phyloP scores from a whole-genome alignment of 2,888 invertebrate genomes.

The Tribolium freemani region DNA sequence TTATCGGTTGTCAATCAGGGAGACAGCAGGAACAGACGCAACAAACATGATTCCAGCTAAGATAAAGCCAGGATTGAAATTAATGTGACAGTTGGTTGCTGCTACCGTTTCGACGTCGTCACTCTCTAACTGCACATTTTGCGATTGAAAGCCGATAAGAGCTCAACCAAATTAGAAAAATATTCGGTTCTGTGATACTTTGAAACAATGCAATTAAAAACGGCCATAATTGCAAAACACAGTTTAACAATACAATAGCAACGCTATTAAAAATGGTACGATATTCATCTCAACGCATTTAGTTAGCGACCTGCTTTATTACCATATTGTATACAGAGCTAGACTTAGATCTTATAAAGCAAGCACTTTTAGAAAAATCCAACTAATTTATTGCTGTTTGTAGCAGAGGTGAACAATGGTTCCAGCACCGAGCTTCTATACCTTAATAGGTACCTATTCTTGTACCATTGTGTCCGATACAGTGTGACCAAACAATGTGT shows the following conservation, averaged over 20 bases:
- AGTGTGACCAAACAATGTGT: conserved; percentile 59
- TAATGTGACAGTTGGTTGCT: conserved; percentile 51
- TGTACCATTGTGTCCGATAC: conserved; percentile 58
- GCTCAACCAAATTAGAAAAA: no score
- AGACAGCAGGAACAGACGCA: conserved; percentile 27
- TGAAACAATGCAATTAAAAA: conserved; percentile 45
- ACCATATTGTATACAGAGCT: conserved; percentile 58
- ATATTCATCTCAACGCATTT: conserved; percentile 58
- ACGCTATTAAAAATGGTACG: conserved; percentile 53
- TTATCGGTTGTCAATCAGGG: conserved; percentile 33
- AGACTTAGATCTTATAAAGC: conserved; percentile 58
- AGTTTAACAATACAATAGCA: conserved; percentile 56
- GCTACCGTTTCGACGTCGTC: conserved; percentile 53
- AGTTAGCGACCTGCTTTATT: conserved; percentile 57
- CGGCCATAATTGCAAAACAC: conserved; percentile 44
- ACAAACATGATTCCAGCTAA: conserved; percentile 15
- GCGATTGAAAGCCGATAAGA: neutral
- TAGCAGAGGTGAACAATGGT: conserved; percentile 59
- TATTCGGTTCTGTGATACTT: no score
- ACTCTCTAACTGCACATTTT: conserved; percentile 27
- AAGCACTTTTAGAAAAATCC: conserved; percentile 56
- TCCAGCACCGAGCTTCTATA: conserved; percentile 54
- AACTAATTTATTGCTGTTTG: conserved; percentile 61
- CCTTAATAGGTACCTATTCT: conserved; percentile 59
- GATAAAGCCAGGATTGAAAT: conserved; percentile 46